phyloP scores from a whole-genome alignment of 2,888 invertebrate species.

The Latheticus oryzae region DNA sequence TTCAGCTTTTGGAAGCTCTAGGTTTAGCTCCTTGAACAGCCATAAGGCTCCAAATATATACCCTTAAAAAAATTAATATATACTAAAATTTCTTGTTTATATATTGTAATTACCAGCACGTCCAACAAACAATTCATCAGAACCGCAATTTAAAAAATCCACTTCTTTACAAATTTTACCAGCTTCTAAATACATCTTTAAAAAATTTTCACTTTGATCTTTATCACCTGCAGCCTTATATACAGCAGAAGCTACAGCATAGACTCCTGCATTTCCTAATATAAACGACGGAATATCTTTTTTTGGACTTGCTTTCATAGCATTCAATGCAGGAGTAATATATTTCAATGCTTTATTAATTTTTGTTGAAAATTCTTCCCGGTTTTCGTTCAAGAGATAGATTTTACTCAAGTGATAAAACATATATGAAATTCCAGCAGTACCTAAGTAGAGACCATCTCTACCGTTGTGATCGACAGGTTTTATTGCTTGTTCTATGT shows the following conservation, averaged over 20 bases:
- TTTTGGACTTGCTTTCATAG: slow-evolving; percentile 65
- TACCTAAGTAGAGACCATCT: slow-evolving; percentile 78
- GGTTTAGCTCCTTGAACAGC: slow-evolving; percentile 72
- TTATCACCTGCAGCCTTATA: slow-evolving; percentile 68
- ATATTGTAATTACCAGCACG: slow-evolving; percentile 74
- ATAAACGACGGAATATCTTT: slow-evolving; percentile 78
- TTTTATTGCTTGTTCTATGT: slow-evolving; percentile 58
- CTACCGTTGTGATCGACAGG: slow-evolving; percentile 62
- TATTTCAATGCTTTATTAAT: slow-evolving; percentile 75
- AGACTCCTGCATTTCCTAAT: slow-evolving; percentile 83
- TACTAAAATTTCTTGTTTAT: slow-evolving; percentile 1
- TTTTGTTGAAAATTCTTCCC: slow-evolving; percentile 68
- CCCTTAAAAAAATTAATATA: slow-evolving; percentile 57
- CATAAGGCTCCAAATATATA: slow-evolving; percentile 83
- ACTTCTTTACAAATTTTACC: slow-evolving; percentile 67
- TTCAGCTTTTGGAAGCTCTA: slow-evolving; percentile 65
- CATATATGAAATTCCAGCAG: slow-evolving; percentile 81
- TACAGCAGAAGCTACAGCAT: slow-evolving; percentile 77
- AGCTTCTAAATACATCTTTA: slow-evolving; percentile 64
- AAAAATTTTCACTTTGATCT: slow-evolving; percentile 56
- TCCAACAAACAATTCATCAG: slow-evolving; percentile 89
- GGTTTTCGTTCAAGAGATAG: slow-evolving; percentile 65
- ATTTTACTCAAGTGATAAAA: slow-evolving; percentile 76
- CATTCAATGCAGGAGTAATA: slow-evolving; percentile 72
- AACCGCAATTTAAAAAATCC: slow-evolving; percentile 74